A percentile compares a stretch with the other conserved stretches of the same genome.
Evolutionary conservation across 2,888 invertebrate genomes (phyloP).

Genomic region (Caenorhabditis virilis): DNA sequence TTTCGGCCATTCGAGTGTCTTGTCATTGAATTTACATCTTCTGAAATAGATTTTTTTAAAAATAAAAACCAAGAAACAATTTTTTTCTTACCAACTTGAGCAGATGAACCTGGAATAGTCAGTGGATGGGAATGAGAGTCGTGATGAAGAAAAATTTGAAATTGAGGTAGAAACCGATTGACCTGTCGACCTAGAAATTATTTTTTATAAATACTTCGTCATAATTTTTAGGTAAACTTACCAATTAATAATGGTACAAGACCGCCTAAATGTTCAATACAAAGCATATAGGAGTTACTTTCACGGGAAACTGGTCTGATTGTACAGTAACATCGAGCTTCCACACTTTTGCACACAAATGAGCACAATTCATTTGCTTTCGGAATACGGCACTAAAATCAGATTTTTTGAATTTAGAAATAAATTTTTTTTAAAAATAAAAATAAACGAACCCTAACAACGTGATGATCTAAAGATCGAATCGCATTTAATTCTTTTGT

Average conservation of each 20-base stretch:
- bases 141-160: constrained; percentile 77
- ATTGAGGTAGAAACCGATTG: constrained; percentile 95
- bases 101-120: constrained; percentile 45
- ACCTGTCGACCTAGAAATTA: constrained; percentile 74
- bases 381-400: constrained; percentile 91
- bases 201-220: constrained; percentile 1
- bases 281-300: constrained; percentile 73
- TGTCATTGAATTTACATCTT: constrained; percentile 50
- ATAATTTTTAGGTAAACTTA: not conserved
- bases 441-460: constrained; percentile 79
- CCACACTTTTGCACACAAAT: constrained; percentile 90
- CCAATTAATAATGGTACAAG: constrained; percentile 93
- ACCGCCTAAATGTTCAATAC: constrained; percentile 90
- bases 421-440: not conserved
- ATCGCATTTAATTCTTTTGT: constrained; percentile 72
- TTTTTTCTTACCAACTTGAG: constrained; percentile 66
- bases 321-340: constrained; percentile 90
- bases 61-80: constrained; percentile 3
- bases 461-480: constrained; percentile 74
- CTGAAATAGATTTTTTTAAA: constrained; percentile 40
- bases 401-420: too few relatives aligned
- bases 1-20: constrained; percentile 65
- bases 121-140: constrained; percentile 9
- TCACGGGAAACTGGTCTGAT: constrained; percentile 75
- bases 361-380: constrained; percentile 84